Evolutionary conservation across 2,797 vertebrate genomes (phyloP).

Genomic region (Acanthurus tractus): DNA sequence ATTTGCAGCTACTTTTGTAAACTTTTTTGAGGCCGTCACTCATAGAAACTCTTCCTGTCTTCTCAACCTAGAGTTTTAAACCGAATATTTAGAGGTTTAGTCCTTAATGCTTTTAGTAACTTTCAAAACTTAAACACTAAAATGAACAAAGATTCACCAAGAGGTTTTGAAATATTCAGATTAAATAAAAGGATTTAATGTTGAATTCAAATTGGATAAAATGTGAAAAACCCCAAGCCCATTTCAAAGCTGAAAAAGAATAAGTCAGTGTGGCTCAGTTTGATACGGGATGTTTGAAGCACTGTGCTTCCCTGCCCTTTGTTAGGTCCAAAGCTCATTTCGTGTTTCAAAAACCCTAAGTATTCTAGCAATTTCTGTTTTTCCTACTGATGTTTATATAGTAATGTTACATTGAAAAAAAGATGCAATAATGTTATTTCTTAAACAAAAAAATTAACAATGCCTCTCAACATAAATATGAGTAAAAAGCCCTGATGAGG

Average conservation of each 20-base stretch:
- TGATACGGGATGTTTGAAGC: no score
- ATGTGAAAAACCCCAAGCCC: not conserved
- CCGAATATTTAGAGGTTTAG: not conserved
- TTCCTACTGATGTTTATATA: no score
- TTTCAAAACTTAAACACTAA: not conserved
- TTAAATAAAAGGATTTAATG: not conserved
- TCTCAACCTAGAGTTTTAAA: not conserved
- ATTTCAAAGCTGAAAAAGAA: no score
- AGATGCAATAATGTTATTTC: not conserved
- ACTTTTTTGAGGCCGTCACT: no score
- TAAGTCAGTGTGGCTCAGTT: no score
- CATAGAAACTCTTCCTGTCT: not conserved
- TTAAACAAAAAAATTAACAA: not conserved
- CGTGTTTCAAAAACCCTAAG: no score
- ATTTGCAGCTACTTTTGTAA: no score
- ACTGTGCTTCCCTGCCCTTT: no score
- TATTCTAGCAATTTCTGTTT: no score
- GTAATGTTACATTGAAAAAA: not conserved
- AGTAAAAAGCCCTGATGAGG: not conserved
- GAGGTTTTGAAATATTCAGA: not conserved
- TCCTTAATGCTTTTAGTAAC: not conserved
- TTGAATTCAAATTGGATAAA: not conserved
- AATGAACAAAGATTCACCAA: not conserved
- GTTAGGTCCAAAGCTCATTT: no score
- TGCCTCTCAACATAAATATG: conserved; percentile 5